phyloP scores from a whole-genome alignment of 2,888 invertebrate species.

The Idaea biselata region DNA sequence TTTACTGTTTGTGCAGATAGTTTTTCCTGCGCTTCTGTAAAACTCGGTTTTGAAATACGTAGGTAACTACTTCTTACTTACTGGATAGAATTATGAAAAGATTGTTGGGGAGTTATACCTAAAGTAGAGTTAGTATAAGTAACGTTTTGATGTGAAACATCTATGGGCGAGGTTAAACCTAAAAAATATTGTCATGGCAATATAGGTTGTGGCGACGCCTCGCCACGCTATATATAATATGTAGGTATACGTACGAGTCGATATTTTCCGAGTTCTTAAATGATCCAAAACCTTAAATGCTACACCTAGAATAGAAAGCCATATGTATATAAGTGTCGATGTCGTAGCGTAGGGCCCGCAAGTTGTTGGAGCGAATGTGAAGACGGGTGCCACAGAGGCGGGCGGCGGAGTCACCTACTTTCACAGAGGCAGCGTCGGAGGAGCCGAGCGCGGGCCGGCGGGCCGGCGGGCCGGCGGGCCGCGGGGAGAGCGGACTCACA shows the following conservation, averaged over 20 bases:
- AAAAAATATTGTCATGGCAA: no score
- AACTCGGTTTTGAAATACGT: conserved; percentile 6
- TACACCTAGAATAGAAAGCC: conserved; percentile 63
- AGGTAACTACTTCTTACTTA: conserved; percentile 22
- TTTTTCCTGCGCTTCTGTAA: not conserved
- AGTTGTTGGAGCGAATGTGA: conserved; percentile 43
- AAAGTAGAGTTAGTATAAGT: no score
- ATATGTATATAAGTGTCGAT: conserved; percentile 44
- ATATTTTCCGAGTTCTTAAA: not conserved
- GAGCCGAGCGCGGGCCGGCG: conserved; percentile 36
- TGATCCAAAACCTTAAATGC: conserved; percentile 5
- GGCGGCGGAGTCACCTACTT: conserved; percentile 63
- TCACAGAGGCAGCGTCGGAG: conserved; percentile 61
- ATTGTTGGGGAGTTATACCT: no score
- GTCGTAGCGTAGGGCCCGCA: conserved; percentile 50
- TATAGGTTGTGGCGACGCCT: no score
- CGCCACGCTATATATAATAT: no score
- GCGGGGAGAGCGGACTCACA: conserved; percentile 49
- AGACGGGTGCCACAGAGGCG: conserved; percentile 48
- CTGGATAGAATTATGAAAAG: no score
- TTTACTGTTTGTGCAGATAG: conserved; percentile 30
- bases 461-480: conserved; percentile 28
- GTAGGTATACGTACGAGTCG: no score
- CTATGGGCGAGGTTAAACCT: no score
- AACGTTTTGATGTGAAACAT: no score